A percentile compares a stretch with the other conserved stretches of the same genome.
phyloP scores from a whole-genome alignment of 2,797 vertebrate genomes.

The Artibeus lituratus region DNA sequence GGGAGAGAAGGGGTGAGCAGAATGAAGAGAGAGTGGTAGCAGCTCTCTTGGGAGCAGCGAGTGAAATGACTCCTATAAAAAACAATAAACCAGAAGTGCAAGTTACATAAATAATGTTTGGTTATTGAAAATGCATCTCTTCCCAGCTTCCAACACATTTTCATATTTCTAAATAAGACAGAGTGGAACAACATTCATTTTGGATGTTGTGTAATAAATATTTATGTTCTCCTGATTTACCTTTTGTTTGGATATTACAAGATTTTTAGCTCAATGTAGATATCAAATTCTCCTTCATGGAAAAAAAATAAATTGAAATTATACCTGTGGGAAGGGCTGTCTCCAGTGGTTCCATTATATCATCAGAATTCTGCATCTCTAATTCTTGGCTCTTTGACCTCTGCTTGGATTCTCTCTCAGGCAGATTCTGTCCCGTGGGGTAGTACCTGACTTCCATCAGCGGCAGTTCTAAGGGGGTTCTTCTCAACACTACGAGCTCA shows the following conservation, averaged over 20 bases:
- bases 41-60: not conserved
- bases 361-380: not conserved
- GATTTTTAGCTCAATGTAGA: not conserved
- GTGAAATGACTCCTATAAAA: slow-evolving; percentile 29
- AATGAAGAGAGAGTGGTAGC: not conserved
- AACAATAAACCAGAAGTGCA: not conserved
- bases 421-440: not conserved
- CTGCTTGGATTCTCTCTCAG: not conserved
- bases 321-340: not conserved
- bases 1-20: not conserved
- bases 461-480: not conserved
- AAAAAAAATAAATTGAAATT: not conserved
- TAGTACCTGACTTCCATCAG: not conserved
- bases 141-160: not conserved
- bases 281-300: not conserved
- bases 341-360: fast-evolving
- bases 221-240: not conserved
- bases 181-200: not conserved
- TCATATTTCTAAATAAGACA: slow-evolving; percentile 32
- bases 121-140: slow-evolving; percentile 47
- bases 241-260: not conserved
- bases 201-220: slow-evolving; percentile 6
- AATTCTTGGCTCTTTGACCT: not conserved
- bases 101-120: slow-evolving; percentile 44
- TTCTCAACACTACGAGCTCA: not conserved